Evolutionary conservation across 2,888 invertebrate species (phyloP), one percentile per base, ranked within the genome.

Genomic region (Agriopis leucophaearia): DNA sequence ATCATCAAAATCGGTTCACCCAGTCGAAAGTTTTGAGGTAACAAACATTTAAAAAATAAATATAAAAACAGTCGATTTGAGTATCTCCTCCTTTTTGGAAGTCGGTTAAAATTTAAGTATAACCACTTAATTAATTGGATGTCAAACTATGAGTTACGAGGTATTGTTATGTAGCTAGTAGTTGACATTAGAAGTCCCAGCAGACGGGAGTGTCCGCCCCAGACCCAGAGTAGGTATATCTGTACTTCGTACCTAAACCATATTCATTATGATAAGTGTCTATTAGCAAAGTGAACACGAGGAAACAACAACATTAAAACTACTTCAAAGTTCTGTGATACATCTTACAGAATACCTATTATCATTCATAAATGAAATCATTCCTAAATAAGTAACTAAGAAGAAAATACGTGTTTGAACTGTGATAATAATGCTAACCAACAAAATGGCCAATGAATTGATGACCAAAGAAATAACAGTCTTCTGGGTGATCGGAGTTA

Each of bases 401-500:
- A 54, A 40, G 16, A 54, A 16, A 40, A 2, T 9, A 54, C 54
- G 54, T 40, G 38, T 10, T 52, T 15, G 15, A 5, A 18, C 45
- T 27, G 16, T 15, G 16, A 55, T 5, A n/a, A 36, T 38, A 16
- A 44, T 42, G 55, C 12, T 55, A 8, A 18, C 13, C 9, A 44
- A 8, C 9, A 42, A 27, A 13, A 55, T 55, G 55, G n/a, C 42
- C 18, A 42, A 44, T 10, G 27, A 27, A 42, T 42, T 42, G 9
- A 16, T 55, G 18, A 42, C 55, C 7, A 42, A 42, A 42, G 55
- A 55, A 42, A 42, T 55, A 4, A n/a, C 42, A 2, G 44, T 55
- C 7, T 55, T 42, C 18, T 55, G 55, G 55, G 9, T 42, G 55
- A 44, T 55, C n/a, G 55, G 55, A 42, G 7, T 55, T 8, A 5